These are phyloP conservation scores for Tinea semifulvella DNA, from an alignment of 2,888 invertebrate species.

Conservation along the genomic window DNA sequence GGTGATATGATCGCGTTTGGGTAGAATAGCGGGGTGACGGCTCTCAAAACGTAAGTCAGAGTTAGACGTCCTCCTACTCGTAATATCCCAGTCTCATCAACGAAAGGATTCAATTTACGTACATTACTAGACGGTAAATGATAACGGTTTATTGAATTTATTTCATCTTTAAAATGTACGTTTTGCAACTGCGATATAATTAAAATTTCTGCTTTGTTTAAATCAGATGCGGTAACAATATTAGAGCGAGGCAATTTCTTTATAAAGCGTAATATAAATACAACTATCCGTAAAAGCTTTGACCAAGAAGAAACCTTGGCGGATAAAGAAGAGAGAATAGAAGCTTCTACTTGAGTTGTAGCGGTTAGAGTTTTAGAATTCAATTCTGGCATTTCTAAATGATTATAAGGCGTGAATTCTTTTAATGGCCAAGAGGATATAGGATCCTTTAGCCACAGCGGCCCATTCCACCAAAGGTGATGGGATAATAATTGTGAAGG, in stretches of 20 bases:
- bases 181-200: neutral
- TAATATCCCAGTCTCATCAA: neutral
- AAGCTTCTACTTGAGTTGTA: neutral
- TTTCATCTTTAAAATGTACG: neutral
- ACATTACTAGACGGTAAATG: neutral
- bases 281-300: constrained; percentile 6
- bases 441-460: neutral
- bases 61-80: constrained; percentile 11
- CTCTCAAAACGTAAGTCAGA: neutral
- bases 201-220: neutral
- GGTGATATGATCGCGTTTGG: constrained; percentile 3
- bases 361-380: neutral
- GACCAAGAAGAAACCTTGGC: constrained; percentile 15
- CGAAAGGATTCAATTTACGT: constrained; percentile 1
- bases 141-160: neutral
- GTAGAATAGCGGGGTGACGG: constrained; percentile 1
- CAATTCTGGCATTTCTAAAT: neutral
- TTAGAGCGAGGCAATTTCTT: constrained; percentile 1
- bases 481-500: constrained; percentile 4
- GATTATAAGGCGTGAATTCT: neutral
- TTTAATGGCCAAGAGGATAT: neutral
- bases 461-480: constrained; percentile 9
- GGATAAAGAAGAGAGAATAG: neutral
- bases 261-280: constrained; percentile 11
- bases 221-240: neutral